Base-by-base conservation (phyloP, 2,888 invertebrate genomes). In the Stegophylla sp. region DNA sequence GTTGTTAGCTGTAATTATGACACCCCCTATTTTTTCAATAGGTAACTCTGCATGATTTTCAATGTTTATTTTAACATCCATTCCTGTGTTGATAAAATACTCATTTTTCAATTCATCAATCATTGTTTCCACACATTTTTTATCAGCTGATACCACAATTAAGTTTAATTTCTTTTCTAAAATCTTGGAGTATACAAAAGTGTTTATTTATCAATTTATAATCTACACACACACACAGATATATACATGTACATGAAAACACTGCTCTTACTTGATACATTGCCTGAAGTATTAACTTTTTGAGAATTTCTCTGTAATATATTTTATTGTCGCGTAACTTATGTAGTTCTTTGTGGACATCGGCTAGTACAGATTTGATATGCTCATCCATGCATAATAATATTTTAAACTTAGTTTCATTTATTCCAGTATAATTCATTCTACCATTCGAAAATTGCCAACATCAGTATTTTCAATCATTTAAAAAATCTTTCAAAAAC, bases 221-320 rank as follows among this genome's bases (percentile, higher is more conserved):
- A 34, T 28, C 5, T 17, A 5, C 15, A 23, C 0, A 43, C 59
- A 56, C 20, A 67, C 20, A 15, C 9, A 26, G 23, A 34, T 34
- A 51, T 12, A 15, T 12, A 7, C 0, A 45, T 13, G 28, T 41
- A 5, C 1, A 45, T 48, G 0, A 10, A 13, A 61, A 23, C 9
- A 43, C 1, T 53, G 64, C 3, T 45, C 34, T 12, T 79, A 79
- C 79, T 79, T 79, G 28, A 26, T 71, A 79, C 61, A 79, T 71
- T 51, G 71, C 79, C n/a, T 79, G 79, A 26, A 79, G 71, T 71
- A 71, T 71, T 79, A 79, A 71, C 0, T 63, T 51, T n/a, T 71
- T 61, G 7, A 79, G 51, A 26, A 79, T 63, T 41, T 34, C 13
- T 7, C 4, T 5, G 15, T 79, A 51, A 13, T 15, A 9, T 9